Conservation (phyloP, 2,888 invertebrate genomes). For the Cristatella mucedo region DNA sequence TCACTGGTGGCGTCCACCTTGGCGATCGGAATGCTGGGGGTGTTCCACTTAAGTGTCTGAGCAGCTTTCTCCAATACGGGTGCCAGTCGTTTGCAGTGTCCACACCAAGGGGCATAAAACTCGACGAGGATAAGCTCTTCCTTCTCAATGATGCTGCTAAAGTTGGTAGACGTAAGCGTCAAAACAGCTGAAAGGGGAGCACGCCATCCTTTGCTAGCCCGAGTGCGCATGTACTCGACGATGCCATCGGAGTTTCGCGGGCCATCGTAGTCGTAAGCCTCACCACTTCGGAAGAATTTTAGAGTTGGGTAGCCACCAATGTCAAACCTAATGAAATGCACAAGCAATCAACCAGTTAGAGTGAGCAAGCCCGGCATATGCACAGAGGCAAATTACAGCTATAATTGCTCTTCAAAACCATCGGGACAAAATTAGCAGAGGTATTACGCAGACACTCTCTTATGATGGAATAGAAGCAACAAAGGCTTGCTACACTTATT, state of each 20-base stretch:
- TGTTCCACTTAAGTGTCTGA: slow-evolving; percentile 28
- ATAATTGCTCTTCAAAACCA: not conserved
- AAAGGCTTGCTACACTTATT: no score
- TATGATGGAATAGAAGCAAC: no score
- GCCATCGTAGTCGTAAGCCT: slow-evolving; percentile 28
- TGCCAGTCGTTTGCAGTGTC: slow-evolving; percentile 42
- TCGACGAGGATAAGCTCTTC: slow-evolving; percentile 42
- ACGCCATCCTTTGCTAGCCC: slow-evolving; percentile 43
- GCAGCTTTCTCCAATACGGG: slow-evolving; percentile 45
- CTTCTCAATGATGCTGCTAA: no score
- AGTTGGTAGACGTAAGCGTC: slow-evolving; percentile 37
- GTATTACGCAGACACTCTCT: not conserved
- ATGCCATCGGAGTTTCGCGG: slow-evolving; percentile 34
- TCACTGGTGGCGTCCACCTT: slow-evolving; percentile 43
- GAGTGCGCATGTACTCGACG: slow-evolving; percentile 41
- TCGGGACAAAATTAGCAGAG: not conserved
- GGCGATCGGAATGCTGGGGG: slow-evolving; percentile 40
- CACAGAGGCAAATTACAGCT: slow-evolving; percentile 2
- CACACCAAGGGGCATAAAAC: slow-evolving; percentile 48
- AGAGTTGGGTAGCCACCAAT: slow-evolving; percentile 44
- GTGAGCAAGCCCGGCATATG: no score
- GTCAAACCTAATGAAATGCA: slow-evolving; percentile 28
- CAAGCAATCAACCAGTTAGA: no score
- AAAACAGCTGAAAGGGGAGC: slow-evolving; percentile 44
- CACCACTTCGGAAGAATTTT: slow-evolving; percentile 36